Evolutionary conservation across 64 coral and sea anemone genomes (phyloP).

Genomic region (Montipora efflorescens): DNA sequence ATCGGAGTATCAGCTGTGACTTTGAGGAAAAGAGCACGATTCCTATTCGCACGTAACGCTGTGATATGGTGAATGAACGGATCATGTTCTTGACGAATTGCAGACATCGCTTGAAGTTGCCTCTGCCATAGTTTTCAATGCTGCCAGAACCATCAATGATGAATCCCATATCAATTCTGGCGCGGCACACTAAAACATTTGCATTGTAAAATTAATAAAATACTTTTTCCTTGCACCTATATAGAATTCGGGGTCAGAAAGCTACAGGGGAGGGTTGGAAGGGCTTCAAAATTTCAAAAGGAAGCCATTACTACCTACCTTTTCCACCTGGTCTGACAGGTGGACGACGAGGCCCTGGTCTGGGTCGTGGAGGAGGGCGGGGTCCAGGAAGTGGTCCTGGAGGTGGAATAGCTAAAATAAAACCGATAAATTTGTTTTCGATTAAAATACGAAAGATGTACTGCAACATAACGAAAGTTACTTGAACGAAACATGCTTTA

Average conservation of each 20-base stretch:
- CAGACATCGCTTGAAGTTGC: conserved; percentile 88
- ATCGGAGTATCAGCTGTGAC: conserved; percentile 45
- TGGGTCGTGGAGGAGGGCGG: neutral
- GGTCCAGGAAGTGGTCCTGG: neutral
- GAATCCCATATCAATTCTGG: conserved; percentile 74
- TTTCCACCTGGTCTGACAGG: conserved; percentile 36
- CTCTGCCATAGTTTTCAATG: conserved; percentile 76
- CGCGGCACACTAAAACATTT: conserved; percentile 72
- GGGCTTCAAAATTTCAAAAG: neutral
- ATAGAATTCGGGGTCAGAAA: too few relatives aligned
- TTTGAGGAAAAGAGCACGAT: conserved; percentile 60
- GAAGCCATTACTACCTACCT: conserved; percentile 6
- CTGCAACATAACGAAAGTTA: neutral
- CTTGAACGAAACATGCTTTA: too few relatives aligned
- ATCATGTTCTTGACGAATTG: conserved; percentile 87
- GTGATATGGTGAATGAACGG: conserved; percentile 72
- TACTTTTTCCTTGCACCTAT: neutral
- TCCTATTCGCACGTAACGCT: conserved; percentile 54
- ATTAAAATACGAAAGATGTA: neutral
- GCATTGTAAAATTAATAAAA: neutral
- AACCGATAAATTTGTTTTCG: too few relatives aligned
- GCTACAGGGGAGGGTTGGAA: neutral
- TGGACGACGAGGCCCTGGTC: conserved; percentile 7
- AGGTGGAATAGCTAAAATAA: conserved; percentile 20
- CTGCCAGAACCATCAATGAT: conserved; percentile 88